Evolutionary conservation across 2,113 vertebrate species (phyloP).

Genomic region (Athene cunicularia): DNA sequence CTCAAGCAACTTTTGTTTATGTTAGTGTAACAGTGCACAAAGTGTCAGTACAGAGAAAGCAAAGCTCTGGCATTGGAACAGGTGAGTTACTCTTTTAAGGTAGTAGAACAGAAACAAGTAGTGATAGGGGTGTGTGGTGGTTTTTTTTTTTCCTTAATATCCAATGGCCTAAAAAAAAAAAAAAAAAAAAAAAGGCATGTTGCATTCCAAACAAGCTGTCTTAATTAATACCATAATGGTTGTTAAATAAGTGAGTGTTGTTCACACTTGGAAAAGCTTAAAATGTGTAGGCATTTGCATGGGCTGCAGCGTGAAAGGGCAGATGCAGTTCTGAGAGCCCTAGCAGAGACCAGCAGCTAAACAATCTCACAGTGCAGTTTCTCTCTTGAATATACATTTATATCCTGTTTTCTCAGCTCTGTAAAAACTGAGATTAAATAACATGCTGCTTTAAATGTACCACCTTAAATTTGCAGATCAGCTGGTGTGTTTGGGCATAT

Average conservation of each 20-base stretch:
- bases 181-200: background rate
- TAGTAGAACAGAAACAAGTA: background rate
- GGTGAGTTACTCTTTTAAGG: background rate
- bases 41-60: background rate
- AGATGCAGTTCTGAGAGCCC: background rate
- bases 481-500: background rate
- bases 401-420: background rate
- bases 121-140: too few species aligned
- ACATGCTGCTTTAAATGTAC: background rate
- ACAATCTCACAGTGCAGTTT: background rate
- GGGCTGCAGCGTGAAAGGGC: background rate
- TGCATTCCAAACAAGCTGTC: background rate
- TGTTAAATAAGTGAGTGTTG: background rate
- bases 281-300: background rate
- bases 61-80: background rate
- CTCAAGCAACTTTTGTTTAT: background rate
- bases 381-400: background rate
- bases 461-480: background rate
- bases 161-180: background rate
- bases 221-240: background rate
- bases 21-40: background rate
- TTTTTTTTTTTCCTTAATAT: background rate
- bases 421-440: background rate
- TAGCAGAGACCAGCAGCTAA: background rate
- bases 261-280: background rate